phyloP scores from a whole-genome alignment of 2,888 invertebrate genomes.

The Drosophila infuscata region DNA sequence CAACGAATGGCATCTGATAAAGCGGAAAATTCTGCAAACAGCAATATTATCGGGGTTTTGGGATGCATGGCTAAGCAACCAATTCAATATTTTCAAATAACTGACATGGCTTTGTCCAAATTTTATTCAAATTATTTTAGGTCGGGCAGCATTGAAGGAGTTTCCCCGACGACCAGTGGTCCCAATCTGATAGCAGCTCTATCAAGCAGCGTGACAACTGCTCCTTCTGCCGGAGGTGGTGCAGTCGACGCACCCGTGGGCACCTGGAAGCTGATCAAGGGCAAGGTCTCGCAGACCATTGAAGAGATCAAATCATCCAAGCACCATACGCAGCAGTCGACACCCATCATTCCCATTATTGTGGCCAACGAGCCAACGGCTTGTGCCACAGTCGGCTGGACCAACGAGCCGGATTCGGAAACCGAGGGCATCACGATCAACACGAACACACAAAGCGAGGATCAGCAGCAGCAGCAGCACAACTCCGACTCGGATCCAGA shows the following conservation, averaged over 20 bases:
- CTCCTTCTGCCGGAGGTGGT: constrained; percentile 15
- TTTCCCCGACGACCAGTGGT: constrained; percentile 76
- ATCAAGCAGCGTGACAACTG: constrained; percentile 66
- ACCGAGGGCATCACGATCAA: constrained; percentile 79
- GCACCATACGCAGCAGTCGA: constrained; percentile 57
- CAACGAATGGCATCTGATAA: not conserved
- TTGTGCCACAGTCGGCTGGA: constrained; percentile 52
- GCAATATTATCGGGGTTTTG: not conserved
- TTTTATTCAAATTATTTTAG: constrained; percentile 58
- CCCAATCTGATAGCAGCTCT: constrained; percentile 74
- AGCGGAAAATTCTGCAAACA: not conserved
- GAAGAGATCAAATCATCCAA: constrained; percentile 85
- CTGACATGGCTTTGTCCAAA: constrained; percentile 35
- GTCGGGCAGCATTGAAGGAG: constrained; percentile 83
- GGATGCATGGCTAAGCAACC: constrained; percentile 4
- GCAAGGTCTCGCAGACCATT: constrained; percentile 84
- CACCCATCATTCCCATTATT: constrained; percentile 62
- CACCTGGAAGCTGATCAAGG: constrained; percentile 85
- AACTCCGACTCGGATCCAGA: constrained; percentile 83
- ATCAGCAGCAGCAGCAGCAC: constrained; percentile 49
- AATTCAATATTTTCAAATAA: not conserved
- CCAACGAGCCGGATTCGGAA: constrained; percentile 82
- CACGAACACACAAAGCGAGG: constrained; percentile 79
- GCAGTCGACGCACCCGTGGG: constrained; percentile 73
- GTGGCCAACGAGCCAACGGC: constrained; percentile 57